Base-by-base conservation (phyloP, 2,888 invertebrate genomes). In the Caenorhabditis sulstoni region DNA sequence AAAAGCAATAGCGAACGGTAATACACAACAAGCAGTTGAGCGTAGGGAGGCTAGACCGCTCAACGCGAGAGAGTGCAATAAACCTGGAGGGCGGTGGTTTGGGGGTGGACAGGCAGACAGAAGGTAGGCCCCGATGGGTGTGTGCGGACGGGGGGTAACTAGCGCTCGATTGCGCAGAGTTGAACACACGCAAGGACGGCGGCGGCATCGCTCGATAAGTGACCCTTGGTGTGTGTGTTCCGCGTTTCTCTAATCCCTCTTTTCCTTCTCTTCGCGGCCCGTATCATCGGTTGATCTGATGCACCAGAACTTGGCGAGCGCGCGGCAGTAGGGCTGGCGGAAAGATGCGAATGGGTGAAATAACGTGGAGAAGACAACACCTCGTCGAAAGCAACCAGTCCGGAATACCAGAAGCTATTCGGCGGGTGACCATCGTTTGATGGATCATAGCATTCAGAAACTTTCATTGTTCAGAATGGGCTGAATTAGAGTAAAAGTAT, bases 91-190 rank as follows among this genome's bases (percentile, higher is more conserved):
- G 73, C 45, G 66, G 20, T 35, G 65, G 58, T 29, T 29, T 29
- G 57, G 50, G 7, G 44, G 52, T 71, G 71, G 57, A 64, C 62
- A 71, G 41, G 11, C 41, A 14, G 12, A 41, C 41, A 53, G 41
- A 52, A 58, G 52, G 59, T 50, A 76, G 62, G 53, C 68, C 50
- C 50, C 39, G 47, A 18, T 57, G 71, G 53, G 67, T 41, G 50
- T 44, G 55, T 45, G 62, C 22, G 55, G 66, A 52, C 49, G 57
- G 73, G 55, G 67, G 67, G 75, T 75, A 76, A 68, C 68, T 76
- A 76, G 76, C 64, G 76, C 76, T 76, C 68, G 68, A 76, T 64
- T 76, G 76, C 76, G 76, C 67, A 68, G 76, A 76, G 76, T 76
- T 68, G 68, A 68, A 76, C 68, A 66, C 74, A 68, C 57, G 64